These are phyloP conservation scores for Aplysia californica DNA, from an alignment of 1,140 invertebrate genomes.

Conservation along the genomic window DNA sequence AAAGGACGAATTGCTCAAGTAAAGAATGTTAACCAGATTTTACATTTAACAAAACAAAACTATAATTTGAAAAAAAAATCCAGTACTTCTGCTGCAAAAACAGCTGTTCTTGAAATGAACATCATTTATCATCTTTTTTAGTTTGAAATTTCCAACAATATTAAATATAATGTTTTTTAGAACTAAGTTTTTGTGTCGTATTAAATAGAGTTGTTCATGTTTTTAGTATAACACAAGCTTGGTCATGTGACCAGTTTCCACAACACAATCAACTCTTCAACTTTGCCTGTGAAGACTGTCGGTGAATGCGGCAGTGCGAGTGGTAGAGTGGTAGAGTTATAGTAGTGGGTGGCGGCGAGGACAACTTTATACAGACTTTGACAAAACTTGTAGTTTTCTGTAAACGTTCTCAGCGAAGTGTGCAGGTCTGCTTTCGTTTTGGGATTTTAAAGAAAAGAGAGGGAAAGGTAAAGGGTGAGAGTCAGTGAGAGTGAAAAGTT, in stretches of 20 bases:
- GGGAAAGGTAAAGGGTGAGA: constrained; percentile 22
- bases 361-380: too few relatives aligned
- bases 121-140: neutral
- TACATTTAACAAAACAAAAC: neutral
- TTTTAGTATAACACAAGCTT: neutral
- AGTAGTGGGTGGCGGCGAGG: too few relatives aligned
- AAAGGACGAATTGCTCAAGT: too few relatives aligned
- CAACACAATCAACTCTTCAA: neutral
- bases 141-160: neutral
- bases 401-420: too few relatives aligned
- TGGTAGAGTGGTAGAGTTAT: too few relatives aligned
- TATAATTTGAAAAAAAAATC: neutral
- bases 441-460: too few relatives aligned
- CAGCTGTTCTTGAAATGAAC: neutral
- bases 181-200: neutral
- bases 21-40: neutral
- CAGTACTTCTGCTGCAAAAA: neutral
- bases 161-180: neutral
- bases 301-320: too few relatives aligned
- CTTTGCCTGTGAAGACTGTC: neutral
- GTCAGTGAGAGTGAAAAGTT: constrained; percentile 13
- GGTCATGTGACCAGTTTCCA: neutral
- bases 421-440: too few relatives aligned
- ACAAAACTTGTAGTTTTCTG: too few relatives aligned
- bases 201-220: neutral